Conservation (phyloP, 2,797 vertebrate genomes). For the Pitangus sulphuratus region DNA sequence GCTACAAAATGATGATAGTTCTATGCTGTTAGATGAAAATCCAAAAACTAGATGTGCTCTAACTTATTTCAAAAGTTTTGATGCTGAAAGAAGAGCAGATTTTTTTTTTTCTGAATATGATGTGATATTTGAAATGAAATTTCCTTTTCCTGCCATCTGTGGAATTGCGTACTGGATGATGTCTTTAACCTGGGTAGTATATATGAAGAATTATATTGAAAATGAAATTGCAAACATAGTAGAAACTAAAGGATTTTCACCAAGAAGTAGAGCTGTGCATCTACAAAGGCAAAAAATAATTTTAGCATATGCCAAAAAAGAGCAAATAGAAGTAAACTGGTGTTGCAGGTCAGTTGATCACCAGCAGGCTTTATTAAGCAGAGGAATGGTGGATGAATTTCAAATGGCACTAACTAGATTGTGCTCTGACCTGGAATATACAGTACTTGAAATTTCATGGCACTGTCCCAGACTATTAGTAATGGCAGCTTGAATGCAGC, state of each 20-base stretch:
- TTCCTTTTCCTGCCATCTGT: background rate
- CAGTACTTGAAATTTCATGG: constrained; percentile 19
- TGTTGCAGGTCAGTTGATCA: background rate
- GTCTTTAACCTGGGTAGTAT: background rate
- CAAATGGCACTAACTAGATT: background rate
- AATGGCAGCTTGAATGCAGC: constrained; percentile 44
- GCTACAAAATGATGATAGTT: background rate
- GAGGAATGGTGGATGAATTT: background rate
- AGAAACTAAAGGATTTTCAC: background rate
- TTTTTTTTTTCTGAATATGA: background rate
- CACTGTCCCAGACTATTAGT: constrained; percentile 54
- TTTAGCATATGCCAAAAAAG: background rate
- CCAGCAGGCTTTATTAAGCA: constrained; percentile 16
- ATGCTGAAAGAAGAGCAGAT: background rate
- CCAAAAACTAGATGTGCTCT: background rate
- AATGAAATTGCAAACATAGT: background rate
- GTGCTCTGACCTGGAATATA: constrained; percentile 35
- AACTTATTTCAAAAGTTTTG: background rate
- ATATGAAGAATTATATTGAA: background rate
- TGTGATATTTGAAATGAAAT: background rate
- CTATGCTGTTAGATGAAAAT: background rate
- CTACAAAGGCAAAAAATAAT: background rate
- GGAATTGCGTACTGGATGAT: background rate
- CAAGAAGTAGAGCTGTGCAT: background rate
- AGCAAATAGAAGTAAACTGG: background rate